Conservation (phyloP, 2,888 invertebrate genomes). For the Mythimna impura region DNA sequence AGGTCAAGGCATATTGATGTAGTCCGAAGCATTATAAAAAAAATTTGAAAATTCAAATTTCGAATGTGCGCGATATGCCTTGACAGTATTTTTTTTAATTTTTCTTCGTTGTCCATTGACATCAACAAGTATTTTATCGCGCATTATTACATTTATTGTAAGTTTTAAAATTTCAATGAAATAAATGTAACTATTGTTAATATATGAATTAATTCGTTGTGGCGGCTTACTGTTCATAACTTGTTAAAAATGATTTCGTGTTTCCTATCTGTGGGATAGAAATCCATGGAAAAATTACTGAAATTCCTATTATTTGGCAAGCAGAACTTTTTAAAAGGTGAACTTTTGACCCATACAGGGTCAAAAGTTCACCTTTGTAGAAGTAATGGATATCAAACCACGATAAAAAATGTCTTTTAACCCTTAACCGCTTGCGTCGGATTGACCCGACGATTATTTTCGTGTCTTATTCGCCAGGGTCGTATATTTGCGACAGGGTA, state of each 20-base stretch:
- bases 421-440: no score
- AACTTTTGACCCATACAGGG: no score
- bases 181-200: slow-evolving; percentile 48
- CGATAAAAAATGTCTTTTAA: not conserved
- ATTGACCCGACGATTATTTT: no score
- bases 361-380: not conserved
- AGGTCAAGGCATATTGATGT: not conserved
- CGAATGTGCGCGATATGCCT: not conserved
- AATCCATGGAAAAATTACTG: not conserved
- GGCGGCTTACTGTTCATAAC: slow-evolving; percentile 32
- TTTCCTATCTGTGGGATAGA: not conserved
- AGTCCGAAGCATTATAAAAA: not conserved
- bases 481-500: no score
- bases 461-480: no score
- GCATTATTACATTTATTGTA: slow-evolving; percentile 33
- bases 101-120: slow-evolving; percentile 2
- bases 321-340: not conserved
- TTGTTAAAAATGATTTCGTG: not conserved
- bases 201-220: slow-evolving; percentile 26
- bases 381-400: not conserved
- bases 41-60: not conserved
- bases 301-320: not conserved
- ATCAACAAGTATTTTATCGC: slow-evolving; percentile 25
- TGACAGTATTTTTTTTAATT: not conserved
- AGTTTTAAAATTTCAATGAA: slow-evolving; percentile 30